Evolutionary conservation across 2,113 vertebrate genomes (phyloP).

Genomic region (Neolamprologus falcicula): DNA sequence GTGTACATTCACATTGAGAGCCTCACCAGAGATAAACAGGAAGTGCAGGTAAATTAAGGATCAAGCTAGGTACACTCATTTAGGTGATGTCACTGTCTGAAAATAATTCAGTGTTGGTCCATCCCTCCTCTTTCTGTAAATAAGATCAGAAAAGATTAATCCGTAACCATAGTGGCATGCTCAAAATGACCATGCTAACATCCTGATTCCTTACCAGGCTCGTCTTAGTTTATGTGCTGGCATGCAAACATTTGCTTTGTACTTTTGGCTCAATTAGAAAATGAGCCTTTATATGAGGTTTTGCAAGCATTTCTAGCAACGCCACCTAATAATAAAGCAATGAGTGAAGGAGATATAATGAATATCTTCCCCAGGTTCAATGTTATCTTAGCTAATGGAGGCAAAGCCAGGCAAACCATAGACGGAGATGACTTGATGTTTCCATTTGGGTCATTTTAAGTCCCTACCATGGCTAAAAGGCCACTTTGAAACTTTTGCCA

Average conservation of each 20-base stretch:
- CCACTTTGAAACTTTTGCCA: background rate
- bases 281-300: background rate
- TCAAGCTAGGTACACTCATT: background rate
- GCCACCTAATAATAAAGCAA: background rate
- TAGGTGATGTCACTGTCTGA: background rate
- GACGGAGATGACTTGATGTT: background rate
- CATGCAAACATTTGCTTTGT: background rate
- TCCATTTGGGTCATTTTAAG: background rate
- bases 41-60: background rate
- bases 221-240: background rate
- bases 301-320: background rate
- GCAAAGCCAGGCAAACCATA: background rate
- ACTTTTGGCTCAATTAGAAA: background rate
- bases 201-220: background rate
- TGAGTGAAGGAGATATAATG: background rate
- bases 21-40: background rate
- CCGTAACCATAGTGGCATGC: rapidly evolving
- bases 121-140: background rate
- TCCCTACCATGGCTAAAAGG: background rate
- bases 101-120: background rate
- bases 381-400: background rate
- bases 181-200: background rate
- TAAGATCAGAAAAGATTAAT: background rate
- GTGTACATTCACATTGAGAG: background rate
- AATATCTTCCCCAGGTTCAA: background rate